A percentile compares a stretch with the other conserved stretches of the same genome.
Evolutionary conservation across 2,888 invertebrate species (phyloP).

Genomic region (Hedya salicella): DNA sequence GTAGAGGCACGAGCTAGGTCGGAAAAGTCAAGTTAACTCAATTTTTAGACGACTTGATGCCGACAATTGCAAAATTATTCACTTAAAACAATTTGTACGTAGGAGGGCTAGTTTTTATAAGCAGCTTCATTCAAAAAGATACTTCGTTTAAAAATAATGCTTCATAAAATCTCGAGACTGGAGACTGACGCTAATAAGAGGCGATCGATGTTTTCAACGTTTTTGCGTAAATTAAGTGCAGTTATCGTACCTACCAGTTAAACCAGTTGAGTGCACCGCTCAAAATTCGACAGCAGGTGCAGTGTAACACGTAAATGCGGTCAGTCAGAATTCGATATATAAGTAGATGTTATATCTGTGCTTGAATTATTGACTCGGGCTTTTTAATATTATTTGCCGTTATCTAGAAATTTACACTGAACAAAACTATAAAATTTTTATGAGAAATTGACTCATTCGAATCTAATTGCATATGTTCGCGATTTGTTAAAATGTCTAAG

Average conservation of each 20-base stretch:
- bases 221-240: constrained; percentile 9
- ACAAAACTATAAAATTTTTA: too few species aligned
- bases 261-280: constrained; percentile 23
- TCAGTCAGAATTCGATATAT: neutral
- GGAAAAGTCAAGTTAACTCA: constrained; percentile 1
- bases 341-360: neutral
- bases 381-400: neutral
- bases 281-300: constrained; percentile 16
- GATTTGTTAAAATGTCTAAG: too few species aligned
- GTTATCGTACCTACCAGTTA: constrained; percentile 21
- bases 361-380: neutral
- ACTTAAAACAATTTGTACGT: neutral
- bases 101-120: neutral
- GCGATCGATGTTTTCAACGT: neutral
- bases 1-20: constrained; percentile 13
- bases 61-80: constrained; percentile 10
- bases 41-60: constrained; percentile 1
- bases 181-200: neutral
- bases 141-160: neutral
- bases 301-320: neutral
- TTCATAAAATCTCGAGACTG: neutral
- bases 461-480: too few species aligned
- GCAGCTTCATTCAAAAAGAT: neutral
- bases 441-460: too few species aligned
- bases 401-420: too few species aligned